Evolutionary conservation across 2,797 vertebrate genomes (phyloP).

Genomic region (Mus minutoides): DNA sequence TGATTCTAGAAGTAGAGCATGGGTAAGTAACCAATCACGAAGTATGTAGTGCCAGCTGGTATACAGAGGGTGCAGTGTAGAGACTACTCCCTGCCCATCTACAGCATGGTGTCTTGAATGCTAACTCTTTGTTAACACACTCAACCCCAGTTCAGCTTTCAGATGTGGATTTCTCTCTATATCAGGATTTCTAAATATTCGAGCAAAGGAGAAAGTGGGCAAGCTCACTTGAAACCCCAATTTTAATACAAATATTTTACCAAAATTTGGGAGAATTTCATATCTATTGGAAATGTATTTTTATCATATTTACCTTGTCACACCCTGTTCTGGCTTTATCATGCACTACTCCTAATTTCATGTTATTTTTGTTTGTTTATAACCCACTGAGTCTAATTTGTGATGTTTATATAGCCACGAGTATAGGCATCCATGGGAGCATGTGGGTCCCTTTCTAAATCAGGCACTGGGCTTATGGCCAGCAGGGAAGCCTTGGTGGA

Average conservation of each 20-base stretch:
- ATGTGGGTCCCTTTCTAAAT: background rate
- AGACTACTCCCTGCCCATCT: background rate
- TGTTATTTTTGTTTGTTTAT: background rate
- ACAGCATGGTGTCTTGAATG: background rate
- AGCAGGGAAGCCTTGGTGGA: background rate
- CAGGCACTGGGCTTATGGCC: background rate
- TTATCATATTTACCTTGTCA: background rate
- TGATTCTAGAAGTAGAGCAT: background rate
- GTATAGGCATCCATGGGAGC: background rate
- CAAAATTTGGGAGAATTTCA: background rate
- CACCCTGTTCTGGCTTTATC: background rate
- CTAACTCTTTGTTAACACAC: background rate
- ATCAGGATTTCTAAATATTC: background rate
- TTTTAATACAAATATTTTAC: background rate
- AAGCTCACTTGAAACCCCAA: background rate
- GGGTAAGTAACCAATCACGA: background rate
- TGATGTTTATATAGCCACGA: background rate
- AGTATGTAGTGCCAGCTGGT: background rate
- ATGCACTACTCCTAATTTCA: background rate
- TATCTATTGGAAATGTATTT: background rate
- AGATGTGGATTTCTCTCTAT: background rate
- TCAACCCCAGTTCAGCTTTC: background rate
- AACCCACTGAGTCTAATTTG: background rate
- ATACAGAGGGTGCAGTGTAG: background rate
- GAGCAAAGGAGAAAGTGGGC: background rate